Evolutionary conservation across 2,888 invertebrate species (phyloP).

Genomic region (Cinara cedri): DNA sequence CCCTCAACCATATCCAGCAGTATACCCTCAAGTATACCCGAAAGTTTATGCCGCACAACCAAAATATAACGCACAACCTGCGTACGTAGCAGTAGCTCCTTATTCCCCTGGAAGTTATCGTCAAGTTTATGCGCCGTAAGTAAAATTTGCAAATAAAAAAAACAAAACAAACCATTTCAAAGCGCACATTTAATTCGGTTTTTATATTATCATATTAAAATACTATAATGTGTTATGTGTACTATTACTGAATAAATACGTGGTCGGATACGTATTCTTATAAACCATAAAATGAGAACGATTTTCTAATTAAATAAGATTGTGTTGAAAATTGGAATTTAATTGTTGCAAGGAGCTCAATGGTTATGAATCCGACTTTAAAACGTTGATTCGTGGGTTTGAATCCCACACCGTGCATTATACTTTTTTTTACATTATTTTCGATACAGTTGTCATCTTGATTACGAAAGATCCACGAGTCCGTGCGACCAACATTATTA

Average conservation of each 20-base stretch:
- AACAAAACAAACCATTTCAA: not conserved
- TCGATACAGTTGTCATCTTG: too few relatives aligned
- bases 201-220: not conserved
- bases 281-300: too few relatives aligned
- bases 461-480: too few relatives aligned
- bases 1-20: constrained; percentile 32
- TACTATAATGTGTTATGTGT: not conserved
- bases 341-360: too few relatives aligned
- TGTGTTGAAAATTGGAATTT: too few relatives aligned
- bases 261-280: too few relatives aligned
- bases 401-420: too few relatives aligned
- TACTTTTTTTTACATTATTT: too few relatives aligned
- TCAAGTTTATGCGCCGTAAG: constrained; percentile 41
- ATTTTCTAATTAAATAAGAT: too few relatives aligned
- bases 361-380: too few relatives aligned
- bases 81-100: constrained; percentile 16
- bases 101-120: not conserved
- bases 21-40: constrained; percentile 2
- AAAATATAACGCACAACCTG: constrained; percentile 33
- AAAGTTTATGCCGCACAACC: constrained; percentile 30
- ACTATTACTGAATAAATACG: not conserved
- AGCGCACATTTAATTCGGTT: not conserved
- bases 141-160: not conserved
- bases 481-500: too few relatives aligned
- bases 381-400: too few relatives aligned